phyloP scores from a whole-genome alignment of 2,888 invertebrate species.

The Euzophera pinguis region DNA sequence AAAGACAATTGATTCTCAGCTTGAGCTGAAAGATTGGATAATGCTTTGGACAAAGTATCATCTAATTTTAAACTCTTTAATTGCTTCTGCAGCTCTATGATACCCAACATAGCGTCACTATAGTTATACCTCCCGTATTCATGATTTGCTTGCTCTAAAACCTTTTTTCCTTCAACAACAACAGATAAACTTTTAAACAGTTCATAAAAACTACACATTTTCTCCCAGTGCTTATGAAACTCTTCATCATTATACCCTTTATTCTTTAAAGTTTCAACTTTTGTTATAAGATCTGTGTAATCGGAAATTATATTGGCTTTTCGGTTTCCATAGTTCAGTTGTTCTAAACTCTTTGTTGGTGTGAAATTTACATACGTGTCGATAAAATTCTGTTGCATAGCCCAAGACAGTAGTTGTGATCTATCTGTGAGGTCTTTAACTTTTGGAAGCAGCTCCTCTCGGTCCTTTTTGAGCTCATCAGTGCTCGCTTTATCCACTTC shows the following conservation, averaged over 20 bases:
- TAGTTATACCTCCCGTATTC: conserved; percentile 61
- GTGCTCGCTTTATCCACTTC: conserved; percentile 55
- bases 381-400: conserved; percentile 60
- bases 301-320: conserved; percentile 52
- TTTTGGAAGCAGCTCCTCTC: conserved; percentile 46
- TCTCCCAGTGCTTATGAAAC: conserved; percentile 40
- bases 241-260: conserved; percentile 41
- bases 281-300: conserved; percentile 36
- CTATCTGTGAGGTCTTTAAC: conserved; percentile 58
- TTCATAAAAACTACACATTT: conserved; percentile 41
- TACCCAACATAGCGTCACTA: conserved; percentile 49
- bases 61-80: conserved; percentile 50
- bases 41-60: conserved; percentile 47
- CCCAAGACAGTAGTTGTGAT: conserved; percentile 61
- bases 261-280: conserved; percentile 31
- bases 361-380: conserved; percentile 59
- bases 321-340: conserved; percentile 60
- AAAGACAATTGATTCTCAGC: conserved; percentile 62
- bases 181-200: conserved; percentile 47
- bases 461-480: conserved; percentile 52
- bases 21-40: conserved; percentile 49
- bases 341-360: conserved; percentile 63
- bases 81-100: conserved; percentile 45
- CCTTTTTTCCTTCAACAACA: conserved; percentile 50
- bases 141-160: conserved; percentile 58